phyloP scores from a whole-genome alignment of 2,113 vertebrate genomes.

The Cynoglossus semilaevis region DNA sequence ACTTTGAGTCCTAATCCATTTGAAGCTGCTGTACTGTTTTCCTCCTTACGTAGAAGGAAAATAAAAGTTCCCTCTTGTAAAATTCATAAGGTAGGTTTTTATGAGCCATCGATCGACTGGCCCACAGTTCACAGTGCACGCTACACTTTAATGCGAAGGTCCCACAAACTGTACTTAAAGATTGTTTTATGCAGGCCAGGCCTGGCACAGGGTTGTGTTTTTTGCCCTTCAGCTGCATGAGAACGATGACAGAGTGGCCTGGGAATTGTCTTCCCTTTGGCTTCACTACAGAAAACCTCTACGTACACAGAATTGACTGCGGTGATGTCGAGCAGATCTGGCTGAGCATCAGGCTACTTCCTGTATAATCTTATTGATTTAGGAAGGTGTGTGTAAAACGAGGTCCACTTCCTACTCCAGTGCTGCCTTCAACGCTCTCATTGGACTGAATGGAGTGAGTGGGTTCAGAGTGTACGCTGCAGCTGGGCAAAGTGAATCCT shows the following conservation, averaged over 20 bases:
- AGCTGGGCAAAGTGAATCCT: background rate
- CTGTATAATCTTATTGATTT: too few relatives aligned
- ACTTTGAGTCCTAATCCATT: too few relatives aligned
- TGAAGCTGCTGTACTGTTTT: too few relatives aligned
- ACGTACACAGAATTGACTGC: background rate
- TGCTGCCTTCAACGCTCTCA: too few relatives aligned
- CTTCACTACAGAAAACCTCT: constrained; percentile 5
- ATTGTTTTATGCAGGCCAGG: constrained; percentile 22
- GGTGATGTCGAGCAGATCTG: background rate
- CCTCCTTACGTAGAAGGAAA: too few relatives aligned
- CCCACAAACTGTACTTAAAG: background rate
- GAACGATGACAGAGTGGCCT: constrained; percentile 27
- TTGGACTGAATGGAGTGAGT: too few relatives aligned
- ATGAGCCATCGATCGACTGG: constrained; percentile 26
- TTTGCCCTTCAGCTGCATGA: constrained; percentile 40
- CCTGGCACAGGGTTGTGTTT: constrained; percentile 32
- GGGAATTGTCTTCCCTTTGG: constrained; percentile 26
- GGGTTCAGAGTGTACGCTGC: background rate
- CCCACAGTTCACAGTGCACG: constrained; percentile 3
- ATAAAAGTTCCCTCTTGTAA: constrained; percentile 14
- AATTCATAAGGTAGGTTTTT: constrained; percentile 34
- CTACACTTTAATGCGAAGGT: constrained; percentile 18
- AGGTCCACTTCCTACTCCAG: too few relatives aligned
- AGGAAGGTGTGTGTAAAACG: too few relatives aligned
- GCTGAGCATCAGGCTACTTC: too few relatives aligned